Evolutionary conservation across 2,113 vertebrate species (phyloP).

Genomic region (Leuciscus idus): DNA sequence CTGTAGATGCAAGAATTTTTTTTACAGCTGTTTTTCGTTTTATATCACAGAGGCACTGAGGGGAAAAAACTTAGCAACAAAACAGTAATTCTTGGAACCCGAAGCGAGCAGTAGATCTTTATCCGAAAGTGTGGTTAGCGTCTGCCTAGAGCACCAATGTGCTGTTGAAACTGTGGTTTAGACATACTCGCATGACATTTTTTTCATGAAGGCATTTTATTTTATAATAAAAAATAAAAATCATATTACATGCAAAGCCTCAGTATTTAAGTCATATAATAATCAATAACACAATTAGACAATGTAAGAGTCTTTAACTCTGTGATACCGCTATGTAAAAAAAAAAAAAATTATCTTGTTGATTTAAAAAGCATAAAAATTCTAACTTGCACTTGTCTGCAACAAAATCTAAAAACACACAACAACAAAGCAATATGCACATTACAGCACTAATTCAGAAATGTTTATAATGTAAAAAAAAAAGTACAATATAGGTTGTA

Average conservation of each 20-base stretch:
- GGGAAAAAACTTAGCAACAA: background rate
- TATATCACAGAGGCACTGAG: background rate
- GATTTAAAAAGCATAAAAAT: background rate
- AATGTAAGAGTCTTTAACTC: background rate
- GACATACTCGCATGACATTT: conserved; percentile 6
- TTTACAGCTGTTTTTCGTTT: conserved; percentile 11
- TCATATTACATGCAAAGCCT: background rate
- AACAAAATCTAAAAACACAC: background rate
- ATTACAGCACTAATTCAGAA: background rate
- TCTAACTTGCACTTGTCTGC: background rate
- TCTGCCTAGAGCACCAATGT: conserved; percentile 12
- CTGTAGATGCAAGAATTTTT: background rate
- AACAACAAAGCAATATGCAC: background rate
- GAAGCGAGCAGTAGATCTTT: conserved; percentile 47
- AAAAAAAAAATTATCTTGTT: background rate
- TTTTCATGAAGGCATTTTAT: conserved; percentile 21
- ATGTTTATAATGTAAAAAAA: background rate
- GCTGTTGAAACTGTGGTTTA: conserved; percentile 66
- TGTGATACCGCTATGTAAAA: background rate
- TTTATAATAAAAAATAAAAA: background rate
- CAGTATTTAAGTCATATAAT: background rate
- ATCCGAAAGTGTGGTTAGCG: conserved; percentile 57
- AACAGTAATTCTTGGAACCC: conserved; percentile 49
- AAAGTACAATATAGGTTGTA: background rate
- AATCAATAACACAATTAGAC: background rate